A percentile compares a stretch with the other conserved stretches of the same genome.
Evolutionary conservation across 2,888 invertebrate genomes (phyloP).

Genomic region (Eulithis testata): DNA sequence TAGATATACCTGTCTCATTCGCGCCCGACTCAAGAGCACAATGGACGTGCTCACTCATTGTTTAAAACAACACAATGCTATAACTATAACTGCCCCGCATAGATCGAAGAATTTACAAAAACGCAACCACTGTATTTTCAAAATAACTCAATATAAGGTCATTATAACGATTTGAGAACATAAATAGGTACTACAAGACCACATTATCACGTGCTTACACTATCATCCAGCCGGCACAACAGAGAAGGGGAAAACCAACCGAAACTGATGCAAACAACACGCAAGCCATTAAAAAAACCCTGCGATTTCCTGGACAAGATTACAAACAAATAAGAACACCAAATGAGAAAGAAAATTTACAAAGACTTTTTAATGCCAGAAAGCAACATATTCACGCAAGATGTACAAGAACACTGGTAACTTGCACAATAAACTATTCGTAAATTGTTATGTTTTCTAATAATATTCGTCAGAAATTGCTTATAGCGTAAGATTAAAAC

Average conservation of each 20-base stretch:
- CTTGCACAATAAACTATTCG: too few relatives aligned
- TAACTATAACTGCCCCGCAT: conserved; percentile 45
- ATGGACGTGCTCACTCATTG: conserved; percentile 66
- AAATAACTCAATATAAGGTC: conserved; percentile 21
- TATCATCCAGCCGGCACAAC: neutral
- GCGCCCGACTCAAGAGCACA: conserved; percentile 59
- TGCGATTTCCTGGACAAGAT: conserved; percentile 16
- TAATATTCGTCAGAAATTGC: conserved; percentile 14
- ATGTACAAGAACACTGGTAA: too few relatives aligned
- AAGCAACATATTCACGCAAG: neutral
- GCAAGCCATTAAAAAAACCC: neutral
- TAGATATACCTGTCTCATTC: conserved; percentile 73
- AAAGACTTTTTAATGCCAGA: neutral
- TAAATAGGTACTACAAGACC: neutral
- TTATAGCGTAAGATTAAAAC: conserved; percentile 8
- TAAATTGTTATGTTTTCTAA: too few relatives aligned
- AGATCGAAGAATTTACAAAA: conserved; percentile 41
- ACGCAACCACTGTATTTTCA: conserved; percentile 33
- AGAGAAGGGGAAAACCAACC: conserved; percentile 6
- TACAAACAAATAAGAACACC: neutral
- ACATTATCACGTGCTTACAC: neutral
- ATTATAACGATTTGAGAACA: neutral
- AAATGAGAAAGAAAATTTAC: neutral
- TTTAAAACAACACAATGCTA: conserved; percentile 63
- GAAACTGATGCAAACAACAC: neutral